phyloP scores from a whole-genome alignment of 2,888 invertebrate species.

The Parnassius orleans region DNA sequence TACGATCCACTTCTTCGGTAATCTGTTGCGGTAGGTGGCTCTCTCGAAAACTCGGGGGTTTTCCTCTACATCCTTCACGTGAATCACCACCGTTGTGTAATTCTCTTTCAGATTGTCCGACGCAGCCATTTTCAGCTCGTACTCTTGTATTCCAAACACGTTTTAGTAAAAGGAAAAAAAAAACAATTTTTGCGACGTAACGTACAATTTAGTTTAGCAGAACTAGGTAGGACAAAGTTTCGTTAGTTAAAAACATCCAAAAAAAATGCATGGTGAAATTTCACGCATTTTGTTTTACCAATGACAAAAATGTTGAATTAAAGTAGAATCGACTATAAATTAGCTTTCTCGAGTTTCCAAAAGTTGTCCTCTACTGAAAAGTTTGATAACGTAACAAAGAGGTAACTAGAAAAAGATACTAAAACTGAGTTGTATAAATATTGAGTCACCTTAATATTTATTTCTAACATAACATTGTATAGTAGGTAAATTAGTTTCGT shows the following conservation, averaged over 20 bases:
- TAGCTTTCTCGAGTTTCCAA: slow-evolving; percentile 24
- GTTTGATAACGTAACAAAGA: slow-evolving; percentile 20
- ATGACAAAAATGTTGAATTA: slow-evolving; percentile 20
- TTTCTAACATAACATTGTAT: too few species aligned
- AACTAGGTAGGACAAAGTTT: too few species aligned
- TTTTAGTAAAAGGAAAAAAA: slow-evolving; percentile 1
- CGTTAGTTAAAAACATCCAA: not conserved
- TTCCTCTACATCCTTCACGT: slow-evolving; percentile 98
- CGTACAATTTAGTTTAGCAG: too few species aligned
- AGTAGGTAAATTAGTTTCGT: too few species aligned
- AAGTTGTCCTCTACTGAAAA: slow-evolving; percentile 17
- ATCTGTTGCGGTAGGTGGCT: slow-evolving; percentile 96
- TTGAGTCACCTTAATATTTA: too few species aligned
- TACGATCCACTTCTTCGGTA: slow-evolving; percentile 97
- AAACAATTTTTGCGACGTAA: not conserved
- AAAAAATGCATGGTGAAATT: not conserved
- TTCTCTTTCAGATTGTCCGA: slow-evolving; percentile 98
- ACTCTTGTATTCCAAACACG: slow-evolving; percentile 80
- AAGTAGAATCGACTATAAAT: slow-evolving; percentile 26
- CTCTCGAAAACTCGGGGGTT: slow-evolving; percentile 98
- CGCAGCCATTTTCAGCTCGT: slow-evolving; percentile 95
- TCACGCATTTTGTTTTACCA: slow-evolving; percentile 9
- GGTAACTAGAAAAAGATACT: slow-evolving; percentile 12
- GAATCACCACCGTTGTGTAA: slow-evolving; percentile 97
- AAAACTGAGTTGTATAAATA: too few species aligned